Evolutionary conservation across 2,113 vertebrate species (phyloP).

Genomic region (Myxocyprinus asiaticus): DNA sequence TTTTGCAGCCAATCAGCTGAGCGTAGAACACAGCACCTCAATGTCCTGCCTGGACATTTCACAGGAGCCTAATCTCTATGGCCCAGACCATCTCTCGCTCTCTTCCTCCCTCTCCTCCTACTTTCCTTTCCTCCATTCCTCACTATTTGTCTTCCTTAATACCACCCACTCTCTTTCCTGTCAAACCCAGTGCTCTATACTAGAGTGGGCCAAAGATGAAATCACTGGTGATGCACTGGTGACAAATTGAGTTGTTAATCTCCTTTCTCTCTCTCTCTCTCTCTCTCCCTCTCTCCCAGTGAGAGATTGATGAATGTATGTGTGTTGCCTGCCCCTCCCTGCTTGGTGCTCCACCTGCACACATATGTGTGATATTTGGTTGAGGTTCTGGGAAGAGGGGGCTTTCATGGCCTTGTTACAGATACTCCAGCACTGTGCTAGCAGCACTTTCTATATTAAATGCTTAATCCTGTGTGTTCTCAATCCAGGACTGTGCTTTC

Average conservation of each 20-base stretch:
- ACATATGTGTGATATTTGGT: background rate
- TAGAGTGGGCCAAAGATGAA: background rate
- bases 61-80: constrained; percentile 68
- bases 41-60: constrained; percentile 61
- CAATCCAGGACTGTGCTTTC: background rate
- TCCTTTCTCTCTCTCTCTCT: background rate
- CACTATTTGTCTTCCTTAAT: constrained; percentile 39
- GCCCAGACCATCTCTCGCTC: constrained; percentile 50
- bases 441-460: background rate
- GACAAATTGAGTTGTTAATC: background rate
- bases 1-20: constrained; percentile 51
- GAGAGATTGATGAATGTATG: too few species aligned
- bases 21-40: constrained; percentile 33
- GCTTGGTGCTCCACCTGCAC: constrained; percentile 1
- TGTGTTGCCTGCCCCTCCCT: background rate
- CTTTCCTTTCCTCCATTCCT: background rate
- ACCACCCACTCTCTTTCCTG: constrained; percentile 17
- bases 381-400: background rate
- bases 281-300: background rate
- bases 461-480: too few species aligned
- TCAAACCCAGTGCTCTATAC: constrained; percentile 25
- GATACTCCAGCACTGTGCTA: too few species aligned
- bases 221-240: background rate
- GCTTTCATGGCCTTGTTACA: constrained; percentile 37
- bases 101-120: background rate